phyloP scores from a whole-genome alignment of 2,888 invertebrate species.

The Amphipoea oculea region DNA sequence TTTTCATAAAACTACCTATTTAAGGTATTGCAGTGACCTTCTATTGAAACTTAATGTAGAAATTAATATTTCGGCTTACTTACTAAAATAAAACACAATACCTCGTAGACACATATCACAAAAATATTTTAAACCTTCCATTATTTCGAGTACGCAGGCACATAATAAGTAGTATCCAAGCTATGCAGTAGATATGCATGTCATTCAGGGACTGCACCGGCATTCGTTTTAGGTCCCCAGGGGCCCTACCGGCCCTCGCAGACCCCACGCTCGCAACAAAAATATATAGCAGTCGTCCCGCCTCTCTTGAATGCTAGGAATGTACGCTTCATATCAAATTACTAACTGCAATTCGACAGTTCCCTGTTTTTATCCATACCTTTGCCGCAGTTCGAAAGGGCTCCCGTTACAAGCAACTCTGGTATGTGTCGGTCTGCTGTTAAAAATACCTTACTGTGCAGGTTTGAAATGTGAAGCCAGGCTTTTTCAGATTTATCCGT shows the following conservation, averaged over 20 bases:
- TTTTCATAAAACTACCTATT: no score
- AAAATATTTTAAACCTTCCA: constrained; percentile 1
- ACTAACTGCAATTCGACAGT: constrained; percentile 46
- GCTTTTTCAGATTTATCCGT: constrained; percentile 1
- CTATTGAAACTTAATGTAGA: neutral
- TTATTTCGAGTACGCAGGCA: constrained; percentile 2
- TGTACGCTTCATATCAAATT: constrained; percentile 51
- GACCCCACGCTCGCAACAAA: constrained; percentile 11
- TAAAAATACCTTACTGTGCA: constrained; percentile 6
- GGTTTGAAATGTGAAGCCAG: neutral
- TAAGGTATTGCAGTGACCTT: neutral
- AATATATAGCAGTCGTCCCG: constrained; percentile 16
- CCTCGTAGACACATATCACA: neutral
- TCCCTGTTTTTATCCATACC: constrained; percentile 18
- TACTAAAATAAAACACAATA: neutral
- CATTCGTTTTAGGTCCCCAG: constrained; percentile 2
- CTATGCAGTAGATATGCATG: constrained; percentile 5
- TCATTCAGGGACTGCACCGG: constrained; percentile 8
- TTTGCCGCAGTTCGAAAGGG: neutral
- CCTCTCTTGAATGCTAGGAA: constrained; percentile 29
- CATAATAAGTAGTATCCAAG: neutral
- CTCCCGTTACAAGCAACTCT: constrained; percentile 20
- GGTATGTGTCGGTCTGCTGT: neutral
- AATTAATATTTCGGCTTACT: neutral
- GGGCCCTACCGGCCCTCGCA: neutral